Percentiles rank a stretch among this genome's conserved stretches.
Conservation (phyloP, 2,888 invertebrate genomes). For the Plagodis pulveraria region DNA sequence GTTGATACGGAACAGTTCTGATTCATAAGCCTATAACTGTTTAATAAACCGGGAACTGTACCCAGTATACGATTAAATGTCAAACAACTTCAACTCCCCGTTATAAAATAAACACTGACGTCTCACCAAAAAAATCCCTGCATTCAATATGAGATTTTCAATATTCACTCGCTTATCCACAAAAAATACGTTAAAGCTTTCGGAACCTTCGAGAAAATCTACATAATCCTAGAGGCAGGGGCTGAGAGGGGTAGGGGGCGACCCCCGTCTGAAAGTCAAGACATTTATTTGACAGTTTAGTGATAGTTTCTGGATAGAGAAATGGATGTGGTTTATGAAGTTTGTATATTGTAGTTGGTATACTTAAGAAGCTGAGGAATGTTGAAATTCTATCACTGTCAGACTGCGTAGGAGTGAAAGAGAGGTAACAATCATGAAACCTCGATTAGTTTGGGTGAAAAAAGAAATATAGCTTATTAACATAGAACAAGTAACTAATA, state of each 20-base stretch:
- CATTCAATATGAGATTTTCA: slow-evolving; percentile 27
- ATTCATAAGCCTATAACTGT: too few species aligned
- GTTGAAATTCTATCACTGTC: too few species aligned
- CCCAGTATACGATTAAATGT: neutral
- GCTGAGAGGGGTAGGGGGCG: neutral
- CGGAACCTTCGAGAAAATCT: slow-evolving; percentile 31
- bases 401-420: too few species aligned
- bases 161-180: slow-evolving; percentile 25
- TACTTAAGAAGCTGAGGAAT: too few species aligned
- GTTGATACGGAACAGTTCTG: too few species aligned
- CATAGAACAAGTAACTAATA: too few species aligned
- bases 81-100: neutral
- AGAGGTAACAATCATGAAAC: too few species aligned
- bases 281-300: slow-evolving; percentile 25
- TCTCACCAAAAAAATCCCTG: slow-evolving; percentile 9
- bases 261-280: slow-evolving; percentile 5
- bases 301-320: slow-evolving; percentile 20
- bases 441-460: too few species aligned
- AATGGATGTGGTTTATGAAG: neutral
- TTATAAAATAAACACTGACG: slow-evolving; percentile 1
- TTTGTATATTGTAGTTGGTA: neutral
- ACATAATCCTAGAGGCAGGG: slow-evolving; percentile 38
- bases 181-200: slow-evolving; percentile 27
- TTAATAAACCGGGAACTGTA: too few species aligned
- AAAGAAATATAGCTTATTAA: too few species aligned